Percentiles rank a stretch among this genome's conserved stretches.
Conservation (phyloP, 1,140 invertebrate genomes). For the Euglossa dilemma region DNA sequence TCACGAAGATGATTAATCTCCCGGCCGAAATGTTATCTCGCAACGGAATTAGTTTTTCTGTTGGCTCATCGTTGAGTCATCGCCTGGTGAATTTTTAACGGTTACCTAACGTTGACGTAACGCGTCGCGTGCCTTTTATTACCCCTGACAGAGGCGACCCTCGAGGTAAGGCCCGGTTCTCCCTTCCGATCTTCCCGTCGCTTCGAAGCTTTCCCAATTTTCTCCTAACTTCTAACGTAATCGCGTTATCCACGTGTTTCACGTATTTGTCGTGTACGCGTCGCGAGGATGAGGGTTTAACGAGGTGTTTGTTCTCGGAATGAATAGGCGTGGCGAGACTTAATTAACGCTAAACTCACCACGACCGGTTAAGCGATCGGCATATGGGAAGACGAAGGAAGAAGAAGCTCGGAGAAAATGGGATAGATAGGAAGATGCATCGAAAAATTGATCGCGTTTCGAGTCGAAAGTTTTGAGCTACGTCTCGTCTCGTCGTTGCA, state of each 20-base stretch:
- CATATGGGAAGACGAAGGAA: too few relatives aligned
- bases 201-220: not conserved
- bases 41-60: conserved; percentile 26
- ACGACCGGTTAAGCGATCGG: not conserved
- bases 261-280: too few relatives aligned
- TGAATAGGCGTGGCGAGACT: not conserved
- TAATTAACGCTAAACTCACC: not conserved
- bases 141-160: not conserved
- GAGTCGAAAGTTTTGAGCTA: too few relatives aligned
- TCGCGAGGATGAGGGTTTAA: not conserved
- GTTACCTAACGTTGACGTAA: conserved; percentile 5
- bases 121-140: conserved; percentile 7
- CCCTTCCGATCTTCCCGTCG: too few relatives aligned
- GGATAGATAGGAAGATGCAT: too few relatives aligned
- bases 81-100: conserved; percentile 11
- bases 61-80: conserved; percentile 18
- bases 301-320: not conserved
- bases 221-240: not conserved
- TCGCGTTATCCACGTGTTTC: too few relatives aligned
- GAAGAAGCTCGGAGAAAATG: too few relatives aligned
- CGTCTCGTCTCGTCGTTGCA: too few relatives aligned
- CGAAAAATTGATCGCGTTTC: too few relatives aligned
- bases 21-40: conserved; percentile 15
- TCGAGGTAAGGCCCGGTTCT: not conserved
- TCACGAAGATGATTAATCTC: conserved; percentile 44